These are phyloP conservation scores for Protodeltote pygarga DNA, from an alignment of 2,888 invertebrate genomes.

Conservation along the genomic window DNA sequence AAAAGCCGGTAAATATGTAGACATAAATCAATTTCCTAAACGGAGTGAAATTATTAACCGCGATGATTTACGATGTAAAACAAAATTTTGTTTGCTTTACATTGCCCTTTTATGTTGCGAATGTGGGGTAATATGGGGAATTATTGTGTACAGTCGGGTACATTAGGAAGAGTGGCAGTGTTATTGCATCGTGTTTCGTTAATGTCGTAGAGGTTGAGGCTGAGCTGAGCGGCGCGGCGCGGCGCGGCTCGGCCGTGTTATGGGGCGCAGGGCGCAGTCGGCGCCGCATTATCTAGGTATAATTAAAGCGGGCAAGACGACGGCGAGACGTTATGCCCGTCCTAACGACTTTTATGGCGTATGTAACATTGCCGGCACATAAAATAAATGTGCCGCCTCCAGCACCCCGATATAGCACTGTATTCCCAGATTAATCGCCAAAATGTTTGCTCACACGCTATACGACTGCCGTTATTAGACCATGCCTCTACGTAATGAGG, in stretches of 20 bases:
- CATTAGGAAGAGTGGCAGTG: constrained; percentile 73
- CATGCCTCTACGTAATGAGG: constrained; percentile 69
- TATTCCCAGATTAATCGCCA: constrained; percentile 82
- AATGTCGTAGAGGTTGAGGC: constrained; percentile 66
- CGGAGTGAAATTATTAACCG: constrained; percentile 71
- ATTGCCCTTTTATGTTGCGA: constrained; percentile 55
- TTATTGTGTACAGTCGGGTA: constrained; percentile 62
- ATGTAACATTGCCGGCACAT: constrained; percentile 86
- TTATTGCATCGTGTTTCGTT: constrained; percentile 80
- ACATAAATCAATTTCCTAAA: constrained; percentile 79
- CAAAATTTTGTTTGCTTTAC: constrained; percentile 61
- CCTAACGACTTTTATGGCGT: constrained; percentile 87
- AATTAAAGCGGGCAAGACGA: constrained; percentile 85
- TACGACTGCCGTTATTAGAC: constrained; percentile 70
- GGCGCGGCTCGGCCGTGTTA: constrained; percentile 28
- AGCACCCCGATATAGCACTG: constrained; percentile 76
- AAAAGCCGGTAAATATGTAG: constrained; percentile 73
- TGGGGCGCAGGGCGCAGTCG: constrained; percentile 68
- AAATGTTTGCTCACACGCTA: constrained; percentile 82
- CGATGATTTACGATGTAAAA: constrained; percentile 70
- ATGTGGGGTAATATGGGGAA: constrained; percentile 54
- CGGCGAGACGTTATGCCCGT: constrained; percentile 85
- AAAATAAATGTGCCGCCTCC: constrained; percentile 86
- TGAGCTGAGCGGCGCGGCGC: constrained; percentile 6
- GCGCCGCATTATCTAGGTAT: constrained; percentile 82